Evolutionary conservation across 1,140 invertebrate species (phyloP).

Genomic region (Plectrocnemia conspersa): DNA sequence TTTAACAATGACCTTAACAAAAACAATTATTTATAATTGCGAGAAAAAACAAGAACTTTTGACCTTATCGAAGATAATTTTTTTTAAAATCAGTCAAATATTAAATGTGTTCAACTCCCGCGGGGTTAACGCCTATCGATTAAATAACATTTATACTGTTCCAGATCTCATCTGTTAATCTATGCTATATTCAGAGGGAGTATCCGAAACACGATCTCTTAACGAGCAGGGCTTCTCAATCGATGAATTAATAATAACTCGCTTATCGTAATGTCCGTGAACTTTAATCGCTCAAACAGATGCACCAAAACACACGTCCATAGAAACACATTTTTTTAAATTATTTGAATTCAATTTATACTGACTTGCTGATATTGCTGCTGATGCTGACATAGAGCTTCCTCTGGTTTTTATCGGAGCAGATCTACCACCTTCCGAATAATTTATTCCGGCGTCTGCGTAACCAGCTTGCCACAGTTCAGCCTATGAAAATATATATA

Average conservation of each 20-base stretch:
- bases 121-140: constrained; percentile 22
- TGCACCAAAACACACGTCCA: constrained; percentile 1
- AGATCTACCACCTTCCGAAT: constrained; percentile 20
- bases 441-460: constrained; percentile 10
- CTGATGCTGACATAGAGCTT: constrained; percentile 27
- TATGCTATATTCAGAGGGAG: not conserved
- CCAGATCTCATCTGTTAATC: constrained; percentile 17
- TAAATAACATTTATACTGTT: constrained; percentile 9
- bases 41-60: not conserved
- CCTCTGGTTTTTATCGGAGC: constrained; percentile 1
- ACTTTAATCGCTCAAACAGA: not conserved
- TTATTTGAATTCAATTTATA: constrained; percentile 7
- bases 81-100: not conserved
- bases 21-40: too few species aligned
- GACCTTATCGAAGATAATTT: constrained; percentile 1
- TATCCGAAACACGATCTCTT: not conserved
- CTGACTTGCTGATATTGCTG: constrained; percentile 33
- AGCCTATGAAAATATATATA: constrained; percentile 15
- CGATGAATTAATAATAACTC: too few species aligned
- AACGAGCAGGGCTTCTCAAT: too few species aligned
- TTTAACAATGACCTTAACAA: too few species aligned
- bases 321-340: constrained; percentile 2
- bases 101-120: constrained; percentile 4
- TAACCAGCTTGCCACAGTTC: constrained; percentile 22
- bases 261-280: not conserved